These are phyloP conservation scores for Drosophila kanekoi DNA, from an alignment of 2,888 invertebrate genomes.

Conservation along the genomic window DNA sequence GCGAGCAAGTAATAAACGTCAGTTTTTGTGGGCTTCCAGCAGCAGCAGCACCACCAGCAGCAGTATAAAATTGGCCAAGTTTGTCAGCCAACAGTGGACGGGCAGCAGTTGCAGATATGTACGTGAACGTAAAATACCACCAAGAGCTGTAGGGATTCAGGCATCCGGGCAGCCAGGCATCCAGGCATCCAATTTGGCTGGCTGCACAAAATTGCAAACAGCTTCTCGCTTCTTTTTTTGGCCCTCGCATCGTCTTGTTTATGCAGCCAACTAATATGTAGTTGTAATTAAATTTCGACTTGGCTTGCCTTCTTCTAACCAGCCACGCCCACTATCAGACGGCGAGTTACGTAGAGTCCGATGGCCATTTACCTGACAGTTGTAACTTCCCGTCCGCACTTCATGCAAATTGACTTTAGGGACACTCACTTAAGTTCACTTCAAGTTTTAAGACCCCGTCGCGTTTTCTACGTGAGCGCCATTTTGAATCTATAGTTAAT, in stretches of 20 bases:
- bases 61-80: constrained; percentile 69
- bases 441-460: constrained; percentile 18
- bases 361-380: constrained; percentile 55
- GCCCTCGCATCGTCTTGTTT: constrained; percentile 50
- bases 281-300: constrained; percentile 75
- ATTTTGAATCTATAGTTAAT: constrained; percentile 39
- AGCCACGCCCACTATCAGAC: constrained; percentile 11
- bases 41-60: constrained; percentile 5
- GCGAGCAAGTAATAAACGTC: constrained; percentile 72
- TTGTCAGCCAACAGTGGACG: constrained; percentile 56
- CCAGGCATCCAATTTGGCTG: constrained; percentile 54
- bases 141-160: constrained; percentile 11
- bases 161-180: neutral
- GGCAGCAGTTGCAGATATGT: constrained; percentile 53
- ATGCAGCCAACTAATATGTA: constrained; percentile 71
- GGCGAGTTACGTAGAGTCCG: constrained; percentile 7
- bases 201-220: constrained; percentile 59
- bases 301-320: constrained; percentile 17
- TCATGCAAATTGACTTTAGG: constrained; percentile 55
- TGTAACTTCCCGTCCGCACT: constrained; percentile 21
- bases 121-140: constrained; percentile 26
- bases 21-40: constrained; percentile 59
- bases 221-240: neutral
- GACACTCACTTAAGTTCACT: constrained; percentile 32
- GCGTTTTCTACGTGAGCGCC: constrained; percentile 39